Base-by-base conservation (phyloP, 2,797 vertebrate species). In the Sebastes iracundus region DNA sequence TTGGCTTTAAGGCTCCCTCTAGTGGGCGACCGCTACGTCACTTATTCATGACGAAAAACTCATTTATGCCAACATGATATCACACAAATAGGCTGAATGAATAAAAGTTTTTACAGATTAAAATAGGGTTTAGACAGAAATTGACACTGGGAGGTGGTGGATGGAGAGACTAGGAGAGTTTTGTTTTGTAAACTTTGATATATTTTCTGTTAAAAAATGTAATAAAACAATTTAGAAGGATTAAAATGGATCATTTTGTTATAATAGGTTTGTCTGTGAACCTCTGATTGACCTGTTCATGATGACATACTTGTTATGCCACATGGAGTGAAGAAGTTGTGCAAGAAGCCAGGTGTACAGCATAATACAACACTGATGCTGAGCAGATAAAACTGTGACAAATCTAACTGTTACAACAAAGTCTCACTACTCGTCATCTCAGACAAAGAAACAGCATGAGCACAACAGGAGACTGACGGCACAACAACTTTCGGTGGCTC, bases 401-500 rank as follows among this genome's bases (percentile, higher is more conserved):
- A 74, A 82, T 67, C 60, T 55, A 63, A 74, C 77, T 53, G 77
- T 70, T 66, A 38, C 70, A 74, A 89, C 75, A 75, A n/a, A 56
- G 70, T 73, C 76, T 75, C 18, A 0, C 61, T 49, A 2, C 69
- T 84, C 18, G 49, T 81, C 75, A 71, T 83, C 59, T 71, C 77
- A 86, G 87, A 91, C 88, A 87, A 90, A 86, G 81, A 88, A 73
- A 65, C 10, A 80, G 35, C 79, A 81, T 75, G 72, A 74, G 85
- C 87, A 81, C 71, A 85, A 79, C 33, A 65, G 66, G 88, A 88
- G 90, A 93, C 77, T 87, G 87, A 93, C 83, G 84, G 88, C 77
- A 72, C 63, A 81, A 77, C 72, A 90, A 85, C 79, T 62, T 79
- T 70, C 81, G 7, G 77, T 33, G 79, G 33, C 87, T 86, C 80